Evolutionary conservation across 1,140 invertebrate species (phyloP), one percentile per base, ranked within the genome.

Genomic region (Macrosteles quadrilineatus): DNA sequence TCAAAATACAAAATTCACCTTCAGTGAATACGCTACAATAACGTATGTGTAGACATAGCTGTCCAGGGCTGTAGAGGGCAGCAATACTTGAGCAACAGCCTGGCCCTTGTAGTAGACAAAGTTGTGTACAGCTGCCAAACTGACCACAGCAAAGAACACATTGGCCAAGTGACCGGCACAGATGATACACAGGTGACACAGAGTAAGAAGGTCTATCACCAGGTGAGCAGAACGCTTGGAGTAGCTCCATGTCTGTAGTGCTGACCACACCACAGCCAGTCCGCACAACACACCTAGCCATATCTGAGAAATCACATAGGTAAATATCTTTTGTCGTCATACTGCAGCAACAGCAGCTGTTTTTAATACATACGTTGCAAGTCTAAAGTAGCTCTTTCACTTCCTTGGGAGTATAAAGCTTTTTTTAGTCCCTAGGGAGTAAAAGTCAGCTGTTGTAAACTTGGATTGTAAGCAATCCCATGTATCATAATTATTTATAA

Each of bases 31-130:
- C 9, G 90, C 87, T 36, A 87, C 77, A 43, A 85, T 84, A 1
- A 89, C 80, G 75, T 87, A 91, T n/a, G 82, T 82, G 71, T 81
- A 80, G 67, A 91, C 83, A 19, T 84, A 79, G 2, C 76, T 76
- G 77, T 90, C 88, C 67, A 86, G 82, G 11, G 76, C 72, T 29
- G 79, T 72, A 32, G 80, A 81, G 3, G 88, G 87, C 14, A 89
- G 79, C 30, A 91, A 76, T 14, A 89, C 77, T 75, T 88, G 86
- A 27, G 89, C 80, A n/a, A 86, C 83, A 74, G 85, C 85, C 81
- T 88, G 85, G 43, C 84, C 83, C 76, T 93, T 94, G 77, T 89
- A 94, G 76, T 92, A 88, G 29, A 91, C 79, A 50, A 91, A 86
- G 73, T 86, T 87, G 76, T 90, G 90, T 19, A 91, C 77, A 70